Evolutionary conservation across 1,140 invertebrate species (phyloP).

Genomic region (Bemisia tabaci): DNA sequence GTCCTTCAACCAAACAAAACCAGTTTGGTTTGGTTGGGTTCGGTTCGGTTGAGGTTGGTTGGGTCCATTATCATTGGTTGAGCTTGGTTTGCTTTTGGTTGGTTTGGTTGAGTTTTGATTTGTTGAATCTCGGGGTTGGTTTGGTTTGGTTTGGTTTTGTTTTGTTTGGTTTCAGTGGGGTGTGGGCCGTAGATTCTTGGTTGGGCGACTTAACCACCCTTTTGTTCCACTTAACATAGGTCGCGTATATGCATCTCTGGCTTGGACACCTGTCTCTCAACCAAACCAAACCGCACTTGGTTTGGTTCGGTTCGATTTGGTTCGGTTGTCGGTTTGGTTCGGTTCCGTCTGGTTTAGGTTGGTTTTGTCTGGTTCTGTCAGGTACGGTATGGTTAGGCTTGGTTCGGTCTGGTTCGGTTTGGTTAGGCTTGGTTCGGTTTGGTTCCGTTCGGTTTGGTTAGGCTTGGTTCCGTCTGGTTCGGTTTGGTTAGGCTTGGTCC

Average conservation of each 20-base stretch:
- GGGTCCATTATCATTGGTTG: too few species aligned
- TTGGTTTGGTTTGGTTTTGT: slow-evolving; percentile 20
- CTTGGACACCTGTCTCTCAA: too few species aligned
- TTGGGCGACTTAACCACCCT: too few species aligned
- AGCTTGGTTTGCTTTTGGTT: slow-evolving; percentile 19
- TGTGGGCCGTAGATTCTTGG: too few species aligned
- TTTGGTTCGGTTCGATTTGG: slow-evolving; percentile 24
- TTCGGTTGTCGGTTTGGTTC: slow-evolving; percentile 21
- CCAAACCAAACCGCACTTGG: slow-evolving; percentile 21
- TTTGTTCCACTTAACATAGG: too few species aligned
- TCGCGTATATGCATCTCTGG: too few species aligned
- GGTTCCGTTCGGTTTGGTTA: too few species aligned
- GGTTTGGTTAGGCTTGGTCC: too few species aligned
- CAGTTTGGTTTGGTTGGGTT: slow-evolving; percentile 21
- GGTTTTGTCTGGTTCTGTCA: slow-evolving; percentile 19
- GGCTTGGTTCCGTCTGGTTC: too few species aligned
- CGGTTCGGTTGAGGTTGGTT: slow-evolving; percentile 17
- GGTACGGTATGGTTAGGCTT: slow-evolving; percentile 20
- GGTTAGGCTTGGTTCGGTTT: too few species aligned
- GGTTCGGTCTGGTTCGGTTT: too few species aligned
- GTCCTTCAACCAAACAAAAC: too few species aligned
- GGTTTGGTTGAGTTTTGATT: slow-evolving; percentile 17
- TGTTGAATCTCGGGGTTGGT: slow-evolving; percentile 14
- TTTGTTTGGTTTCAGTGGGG: slow-evolving; percentile 21
- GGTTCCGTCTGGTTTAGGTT: slow-evolving; percentile 17